Base-by-base conservation (phyloP, 2,113 vertebrate species). In the Anhinga anhinga region DNA sequence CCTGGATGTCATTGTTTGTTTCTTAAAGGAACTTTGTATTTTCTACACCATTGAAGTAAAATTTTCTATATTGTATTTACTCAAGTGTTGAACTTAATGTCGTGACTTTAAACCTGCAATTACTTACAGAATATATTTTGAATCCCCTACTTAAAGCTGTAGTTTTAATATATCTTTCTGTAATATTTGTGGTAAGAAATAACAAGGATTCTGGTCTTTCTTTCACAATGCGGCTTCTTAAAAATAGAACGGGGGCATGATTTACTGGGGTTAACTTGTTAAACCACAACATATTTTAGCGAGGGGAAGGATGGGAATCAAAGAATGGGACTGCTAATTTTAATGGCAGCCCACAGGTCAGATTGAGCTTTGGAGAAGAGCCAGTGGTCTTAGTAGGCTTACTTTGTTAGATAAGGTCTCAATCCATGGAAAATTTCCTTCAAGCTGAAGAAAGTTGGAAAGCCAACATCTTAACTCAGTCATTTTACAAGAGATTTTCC, bases 11-110 rank as follows among this genome's bases (percentile, higher is more conserved):
- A 23, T 36, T 15, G 36, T 62, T 94, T 94, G 38, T 97, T 98
- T 95, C 95, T 90, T 63, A 84, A 69, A 90, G 80, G 81, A 97
- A 96, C 83, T 85, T 72, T 32, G 9, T 87, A 23, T 92, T 84
- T 86, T 92, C 56, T 95, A 82, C 18, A 49, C 21, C 42, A 78
- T 86, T 58, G n/a, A 88, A 86, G 22, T 79, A 87, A 95, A 58
- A 36, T 84, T 91, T 88, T 77, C 67, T 69, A 2, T 74, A 49
- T 34, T 79, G 27, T 86, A 26, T 97, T 93, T 96, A 15, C 45
- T 95, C 34, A 82, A 58, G 45, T 94, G 84, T 29, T 92, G 47
- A 88, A 85, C n/a, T 66, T 73, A 62, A 52, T 65, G 29, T 65
- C 14, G 40, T 58, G 15, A 71, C n/a, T 62, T 69, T 15, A 76